Base-by-base conservation (phyloP, 2,113 vertebrate genomes). In the cat (Felis catus) region DNA sequence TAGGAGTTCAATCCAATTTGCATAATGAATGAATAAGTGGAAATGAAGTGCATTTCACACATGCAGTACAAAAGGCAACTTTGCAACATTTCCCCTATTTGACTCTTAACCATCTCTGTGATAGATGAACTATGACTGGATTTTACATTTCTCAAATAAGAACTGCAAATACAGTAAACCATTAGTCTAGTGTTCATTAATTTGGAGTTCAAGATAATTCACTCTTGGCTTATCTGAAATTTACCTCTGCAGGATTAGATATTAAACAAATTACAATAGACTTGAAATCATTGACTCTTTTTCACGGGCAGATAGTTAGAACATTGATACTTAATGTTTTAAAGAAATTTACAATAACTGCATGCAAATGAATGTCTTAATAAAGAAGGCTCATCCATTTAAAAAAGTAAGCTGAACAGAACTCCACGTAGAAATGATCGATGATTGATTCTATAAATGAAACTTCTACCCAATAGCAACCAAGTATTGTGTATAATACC, bases 141-240 rank as follows among this genome's bases (percentile, higher is more conserved):
- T 68, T 95, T 80, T 84, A 92, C 7, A 55, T 91, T 96, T 76
- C 33, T 97, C 13, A 70, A 70, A 93, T 66, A 91, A 89, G 76
- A 90, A 89, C 45, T 74, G 23, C 12, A 89, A 97, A 58, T 33
- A 91, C 13, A 61, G n/a, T 76, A 68, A 94, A 27, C 16, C 4
- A 95, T 73, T 97, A 92, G 88, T 48, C 73, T 61, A 94, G 41
- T 61, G 39, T 84, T 79, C 51, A 71, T 68, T 95, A 90, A 81
- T 78, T 94, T 96, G 84, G 11, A 79, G 16, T 80, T 91, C n/a
- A 94, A 86, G 61, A 74, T 74, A 94, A 94, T 94, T 81, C 51
- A 48, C 3, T 85, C 7, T 95, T 92, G 76, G 78, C 4, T 86
- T 88, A 51, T 5, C 19, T 93, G 48, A 93, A 95, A 91, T 91